Conservation (phyloP, 1,140 invertebrate genomes). For the Caenorhabditis elegans region DNA sequence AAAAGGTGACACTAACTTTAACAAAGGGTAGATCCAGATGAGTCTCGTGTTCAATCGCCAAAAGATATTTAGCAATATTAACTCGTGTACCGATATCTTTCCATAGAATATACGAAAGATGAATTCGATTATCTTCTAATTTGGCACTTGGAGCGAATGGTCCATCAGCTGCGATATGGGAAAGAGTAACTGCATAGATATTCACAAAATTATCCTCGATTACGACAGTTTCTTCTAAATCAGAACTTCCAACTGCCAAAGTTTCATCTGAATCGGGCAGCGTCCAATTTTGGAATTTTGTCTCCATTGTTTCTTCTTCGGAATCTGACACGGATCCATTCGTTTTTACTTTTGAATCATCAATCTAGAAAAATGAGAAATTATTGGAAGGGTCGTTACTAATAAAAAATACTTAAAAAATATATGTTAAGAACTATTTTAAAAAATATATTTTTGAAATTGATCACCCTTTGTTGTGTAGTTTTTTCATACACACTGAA, state of each 20-base stretch:
- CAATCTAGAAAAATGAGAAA: background rate
- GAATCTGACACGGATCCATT: background rate
- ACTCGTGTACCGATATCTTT: constrained; percentile 11
- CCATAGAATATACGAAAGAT: constrained; percentile 22
- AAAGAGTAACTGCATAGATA: constrained; percentile 25
- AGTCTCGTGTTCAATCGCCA: constrained; percentile 27
- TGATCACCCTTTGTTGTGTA: background rate
- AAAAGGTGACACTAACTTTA: no score
- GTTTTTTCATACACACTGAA: constrained; percentile 40
- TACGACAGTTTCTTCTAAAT: background rate
- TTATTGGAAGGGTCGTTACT: no score
- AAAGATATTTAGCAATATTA: constrained; percentile 3
- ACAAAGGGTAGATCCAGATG: constrained; percentile 27
- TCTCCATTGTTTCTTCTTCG: background rate
- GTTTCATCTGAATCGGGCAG: constrained; percentile 24
- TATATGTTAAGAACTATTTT: no score
- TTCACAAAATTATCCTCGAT: constrained; percentile 32
- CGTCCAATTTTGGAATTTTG: constrained; percentile 19
- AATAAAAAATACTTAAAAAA: no score
- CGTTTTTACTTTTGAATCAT: constrained; percentile 9
- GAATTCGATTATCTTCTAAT: constrained; percentile 21
- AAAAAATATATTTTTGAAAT: no score
- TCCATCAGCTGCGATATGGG: constrained; percentile 26
- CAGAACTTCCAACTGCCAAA: constrained; percentile 39
- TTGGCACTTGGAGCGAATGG: constrained; percentile 24